Evolutionary conservation across 2,888 invertebrate species (phyloP).

Genomic region (Megamerina dolium): DNA sequence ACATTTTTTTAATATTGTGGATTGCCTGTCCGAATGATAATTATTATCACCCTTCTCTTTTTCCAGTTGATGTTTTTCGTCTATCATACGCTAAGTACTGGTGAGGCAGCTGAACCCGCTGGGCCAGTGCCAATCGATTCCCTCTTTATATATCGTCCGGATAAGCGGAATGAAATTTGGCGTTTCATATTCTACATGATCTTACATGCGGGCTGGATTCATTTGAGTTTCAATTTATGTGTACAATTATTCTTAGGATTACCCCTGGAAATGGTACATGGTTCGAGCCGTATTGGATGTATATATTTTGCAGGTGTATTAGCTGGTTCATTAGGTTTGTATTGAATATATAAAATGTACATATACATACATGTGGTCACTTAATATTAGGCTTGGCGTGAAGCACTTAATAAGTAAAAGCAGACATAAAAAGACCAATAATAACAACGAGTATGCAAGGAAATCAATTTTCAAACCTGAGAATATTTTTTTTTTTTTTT

Average conservation of each 20-base stretch:
- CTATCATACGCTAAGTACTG: slow-evolving; percentile 79
- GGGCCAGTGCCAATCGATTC: slow-evolving; percentile 92
- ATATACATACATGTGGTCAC: too few relatives aligned
- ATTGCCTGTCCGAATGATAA: too few relatives aligned
- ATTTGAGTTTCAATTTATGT: slow-evolving; percentile 88
- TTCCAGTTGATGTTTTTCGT: slow-evolving; percentile 85
- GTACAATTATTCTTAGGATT: slow-evolving; percentile 90
- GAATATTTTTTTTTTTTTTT: too few relatives aligned
- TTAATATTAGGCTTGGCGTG: too few relatives aligned
- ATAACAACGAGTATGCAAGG: too few relatives aligned
- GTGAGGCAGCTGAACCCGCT: slow-evolving; percentile 66
- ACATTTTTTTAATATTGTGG: too few relatives aligned
- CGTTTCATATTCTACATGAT: slow-evolving; percentile 92
- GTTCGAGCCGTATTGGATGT: slow-evolving; percentile 78
- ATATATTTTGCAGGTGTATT: slow-evolving; percentile 92
- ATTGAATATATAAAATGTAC: slow-evolving; percentile 7
- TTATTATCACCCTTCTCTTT: too few relatives aligned
- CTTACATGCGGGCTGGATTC: slow-evolving; percentile 93
- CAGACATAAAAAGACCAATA: too few relatives aligned
- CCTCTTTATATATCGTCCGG: slow-evolving; percentile 88
- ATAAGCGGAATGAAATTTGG: slow-evolving; percentile 87
- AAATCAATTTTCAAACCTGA: too few relatives aligned
- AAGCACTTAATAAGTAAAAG: too few relatives aligned
- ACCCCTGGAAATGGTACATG: slow-evolving; percentile 96
- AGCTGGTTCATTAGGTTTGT: slow-evolving; percentile 68